Evolutionary conservation across 2,797 vertebrate genomes (phyloP).

Genomic region (Eulemur mongoz): DNA sequence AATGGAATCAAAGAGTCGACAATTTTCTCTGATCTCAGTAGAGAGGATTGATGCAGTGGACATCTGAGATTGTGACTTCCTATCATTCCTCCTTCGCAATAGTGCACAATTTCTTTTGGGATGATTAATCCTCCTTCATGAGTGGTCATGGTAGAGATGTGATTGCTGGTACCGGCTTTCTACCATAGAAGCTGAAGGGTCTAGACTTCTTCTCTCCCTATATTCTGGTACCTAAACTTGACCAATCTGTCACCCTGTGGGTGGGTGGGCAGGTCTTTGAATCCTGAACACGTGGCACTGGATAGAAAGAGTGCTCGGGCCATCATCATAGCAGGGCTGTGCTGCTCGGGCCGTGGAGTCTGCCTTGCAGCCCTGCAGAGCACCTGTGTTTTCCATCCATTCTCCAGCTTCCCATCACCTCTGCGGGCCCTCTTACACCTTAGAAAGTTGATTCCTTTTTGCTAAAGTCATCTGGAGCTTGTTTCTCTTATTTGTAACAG

Average conservation of each 20-base stretch:
- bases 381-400: not conserved
- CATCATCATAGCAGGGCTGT: not conserved
- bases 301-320: not conserved
- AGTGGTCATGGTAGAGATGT: not conserved
- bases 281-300: not conserved
- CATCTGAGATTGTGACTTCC: not conserved
- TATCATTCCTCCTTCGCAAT: not conserved
- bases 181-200: not conserved
- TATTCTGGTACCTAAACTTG: not conserved
- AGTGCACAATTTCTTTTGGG: not conserved
- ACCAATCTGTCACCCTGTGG: not conserved
- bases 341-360: not conserved
- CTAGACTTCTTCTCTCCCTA: not conserved
- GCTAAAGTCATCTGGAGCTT: not conserved
- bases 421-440: not conserved
- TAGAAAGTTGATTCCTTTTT: not conserved
- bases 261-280: not conserved
- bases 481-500: not conserved
- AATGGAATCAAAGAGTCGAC: not conserved
- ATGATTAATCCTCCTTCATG: not conserved
- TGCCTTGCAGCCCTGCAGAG: not conserved
- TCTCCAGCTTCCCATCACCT: not conserved
- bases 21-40: not conserved
- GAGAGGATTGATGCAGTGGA: not conserved
- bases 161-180: not conserved